These are phyloP conservation scores for Ariolimax columbianus DNA, from an alignment of 2,888 invertebrate species.

Conservation along the genomic window DNA sequence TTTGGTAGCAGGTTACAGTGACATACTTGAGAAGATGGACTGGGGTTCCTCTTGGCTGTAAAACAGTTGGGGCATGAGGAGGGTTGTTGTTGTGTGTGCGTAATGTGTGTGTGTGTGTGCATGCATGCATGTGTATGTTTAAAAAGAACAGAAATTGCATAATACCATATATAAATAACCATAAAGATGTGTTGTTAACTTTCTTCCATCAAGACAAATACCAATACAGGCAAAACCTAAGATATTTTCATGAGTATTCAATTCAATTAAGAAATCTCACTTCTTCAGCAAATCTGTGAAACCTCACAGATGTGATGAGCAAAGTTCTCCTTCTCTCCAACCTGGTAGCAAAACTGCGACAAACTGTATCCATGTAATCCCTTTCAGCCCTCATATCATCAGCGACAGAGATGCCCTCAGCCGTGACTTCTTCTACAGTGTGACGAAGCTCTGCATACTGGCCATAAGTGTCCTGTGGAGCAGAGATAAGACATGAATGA, in stretches of 20 bases:
- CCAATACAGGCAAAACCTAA: not conserved
- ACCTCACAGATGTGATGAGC: conserved; percentile 86
- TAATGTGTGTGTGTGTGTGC: too few species aligned
- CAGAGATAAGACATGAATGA: not conserved
- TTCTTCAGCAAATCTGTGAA: conserved; percentile 87
- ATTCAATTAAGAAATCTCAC: conserved; percentile 74
- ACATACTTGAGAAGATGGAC: too few species aligned
- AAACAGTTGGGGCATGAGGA: too few species aligned
- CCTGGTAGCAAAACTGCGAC: conserved; percentile 87
- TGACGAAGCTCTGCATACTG: conserved; percentile 88
- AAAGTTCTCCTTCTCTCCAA: conserved; percentile 87
- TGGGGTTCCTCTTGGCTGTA: too few species aligned
- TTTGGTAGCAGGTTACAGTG: too few species aligned
- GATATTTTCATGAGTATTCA: not conserved
- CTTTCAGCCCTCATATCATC: conserved; percentile 86
- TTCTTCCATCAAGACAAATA: not conserved
- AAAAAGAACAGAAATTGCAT: too few species aligned
- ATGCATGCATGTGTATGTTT: too few species aligned
- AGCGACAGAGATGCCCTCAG: conserved; percentile 79
- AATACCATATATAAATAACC: not conserved
- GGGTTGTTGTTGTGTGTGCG: too few species aligned
- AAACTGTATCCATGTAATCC: conserved; percentile 90
- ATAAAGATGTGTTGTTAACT: too few species aligned
- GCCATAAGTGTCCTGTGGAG: conserved; percentile 85
- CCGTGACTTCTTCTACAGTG: conserved; percentile 83